These are phyloP conservation scores for Fopius arisanus DNA, from an alignment of 1,140 invertebrate species.

Conservation along the genomic window DNA sequence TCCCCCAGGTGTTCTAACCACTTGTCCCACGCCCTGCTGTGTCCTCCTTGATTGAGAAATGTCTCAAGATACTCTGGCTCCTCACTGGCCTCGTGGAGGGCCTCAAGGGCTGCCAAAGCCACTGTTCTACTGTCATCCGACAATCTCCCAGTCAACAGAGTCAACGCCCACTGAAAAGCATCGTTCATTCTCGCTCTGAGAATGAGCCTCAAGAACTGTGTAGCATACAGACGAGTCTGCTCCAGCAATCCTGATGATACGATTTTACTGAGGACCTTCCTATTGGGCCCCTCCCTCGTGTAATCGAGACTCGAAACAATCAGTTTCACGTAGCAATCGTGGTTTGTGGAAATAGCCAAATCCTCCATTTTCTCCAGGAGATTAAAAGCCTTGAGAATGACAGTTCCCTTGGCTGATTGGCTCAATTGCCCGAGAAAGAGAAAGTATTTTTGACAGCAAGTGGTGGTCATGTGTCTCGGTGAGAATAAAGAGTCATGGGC, in stretches of 20 bases:
- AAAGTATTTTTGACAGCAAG: constrained; percentile 93
- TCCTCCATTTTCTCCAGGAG: constrained; percentile 84
- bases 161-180: constrained; percentile 77
- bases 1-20: constrained; percentile 80
- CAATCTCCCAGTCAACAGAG: constrained; percentile 81
- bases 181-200: constrained; percentile 73
- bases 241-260: constrained; percentile 76
- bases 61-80: constrained; percentile 84
- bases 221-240: constrained; percentile 85
- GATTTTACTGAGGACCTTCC: constrained; percentile 65
- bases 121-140: constrained; percentile 81
- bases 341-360: constrained; percentile 81
- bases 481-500: constrained; percentile 90
- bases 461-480: constrained; percentile 85
- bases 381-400: constrained; percentile 78
- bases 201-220: constrained; percentile 87
- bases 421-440: constrained; percentile 89
- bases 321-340: constrained; percentile 92
- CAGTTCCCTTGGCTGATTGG: constrained; percentile 75
- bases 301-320: constrained; percentile 92
- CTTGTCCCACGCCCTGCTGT: constrained; percentile 46
- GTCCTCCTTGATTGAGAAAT: constrained; percentile 62
- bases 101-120: constrained; percentile 78
- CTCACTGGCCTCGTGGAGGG: constrained; percentile 92
- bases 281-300: constrained; percentile 68